phyloP scores from a whole-genome alignment of 2,888 invertebrate species.

The Stomorhina lunata region DNA sequence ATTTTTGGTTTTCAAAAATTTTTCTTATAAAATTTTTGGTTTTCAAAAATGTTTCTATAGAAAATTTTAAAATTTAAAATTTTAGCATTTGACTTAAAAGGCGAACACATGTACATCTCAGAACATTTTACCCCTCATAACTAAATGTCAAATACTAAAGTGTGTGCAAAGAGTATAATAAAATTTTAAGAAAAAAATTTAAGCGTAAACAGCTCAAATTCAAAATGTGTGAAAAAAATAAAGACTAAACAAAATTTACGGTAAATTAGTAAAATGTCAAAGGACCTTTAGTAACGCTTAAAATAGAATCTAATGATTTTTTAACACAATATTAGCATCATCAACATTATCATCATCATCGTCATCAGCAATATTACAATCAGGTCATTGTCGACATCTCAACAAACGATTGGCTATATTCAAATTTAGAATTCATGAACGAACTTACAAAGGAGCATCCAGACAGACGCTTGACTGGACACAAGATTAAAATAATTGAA shows the following conservation, averaged over 20 bases:
- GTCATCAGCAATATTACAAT: background rate
- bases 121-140: background rate
- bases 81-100: too few species aligned
- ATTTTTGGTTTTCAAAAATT: too few species aligned
- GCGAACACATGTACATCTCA: background rate
- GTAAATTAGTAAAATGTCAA: background rate
- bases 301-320: slow-evolving; percentile 65
- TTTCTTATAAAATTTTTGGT: too few species aligned
- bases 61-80: too few species aligned
- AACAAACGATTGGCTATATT: slow-evolving; percentile 1
- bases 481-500: slow-evolving; percentile 20
- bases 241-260: too few species aligned
- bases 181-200: slow-evolving; percentile 41
- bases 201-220: slow-evolving; percentile 13
- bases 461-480: slow-evolving; percentile 1
- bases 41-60: too few species aligned
- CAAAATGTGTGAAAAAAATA: background rate
- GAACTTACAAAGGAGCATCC: background rate
- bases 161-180: slow-evolving; percentile 21
- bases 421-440: background rate
- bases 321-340: slow-evolving; percentile 20
- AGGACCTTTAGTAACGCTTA: slow-evolving; percentile 44
- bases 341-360: background rate
- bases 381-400: too few species aligned
- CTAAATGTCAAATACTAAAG: slow-evolving; percentile 39